phyloP scores from a whole-genome alignment of 2,113 vertebrate genomes.

The Naja naja region DNA sequence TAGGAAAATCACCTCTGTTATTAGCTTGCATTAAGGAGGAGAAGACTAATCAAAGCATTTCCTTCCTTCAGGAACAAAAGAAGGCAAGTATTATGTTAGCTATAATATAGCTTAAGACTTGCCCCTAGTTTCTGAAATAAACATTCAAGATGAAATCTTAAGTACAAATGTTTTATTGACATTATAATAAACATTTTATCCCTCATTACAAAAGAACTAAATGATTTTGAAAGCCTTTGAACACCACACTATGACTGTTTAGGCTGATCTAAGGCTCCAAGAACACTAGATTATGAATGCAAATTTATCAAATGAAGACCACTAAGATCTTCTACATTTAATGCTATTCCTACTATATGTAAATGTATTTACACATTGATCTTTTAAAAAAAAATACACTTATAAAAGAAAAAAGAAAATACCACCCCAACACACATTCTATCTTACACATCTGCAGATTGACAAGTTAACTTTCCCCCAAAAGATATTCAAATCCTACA shows the following conservation, averaged over 20 bases:
- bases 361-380: conserved; percentile 87
- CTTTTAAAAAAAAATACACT: conserved; percentile 77
- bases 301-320: conserved; percentile 76
- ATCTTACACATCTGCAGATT: conserved; percentile 75
- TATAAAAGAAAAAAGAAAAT: conserved; percentile 67
- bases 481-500: conserved; percentile 64
- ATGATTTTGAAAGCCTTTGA: conserved; percentile 84
- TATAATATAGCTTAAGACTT: background rate
- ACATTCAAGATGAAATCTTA: conserved; percentile 55
- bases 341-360: conserved; percentile 84
- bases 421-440: conserved; percentile 63
- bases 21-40: background rate
- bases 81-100: background rate
- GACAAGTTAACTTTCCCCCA: conserved; percentile 68
- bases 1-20: background rate
- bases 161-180: conserved; percentile 98
- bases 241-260: conserved; percentile 72
- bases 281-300: conserved; percentile 72
- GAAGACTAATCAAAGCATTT: background rate
- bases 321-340: conserved; percentile 70
- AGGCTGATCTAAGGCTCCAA: conserved; percentile 69
- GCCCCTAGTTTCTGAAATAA: conserved; percentile 36
- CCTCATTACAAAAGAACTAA: conserved; percentile 94
- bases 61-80: background rate
- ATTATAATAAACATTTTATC: conserved; percentile 94